Evolutionary conservation across 2,797 vertebrate species (phyloP).

Genomic region (Poeciliopsis turneri): DNA sequence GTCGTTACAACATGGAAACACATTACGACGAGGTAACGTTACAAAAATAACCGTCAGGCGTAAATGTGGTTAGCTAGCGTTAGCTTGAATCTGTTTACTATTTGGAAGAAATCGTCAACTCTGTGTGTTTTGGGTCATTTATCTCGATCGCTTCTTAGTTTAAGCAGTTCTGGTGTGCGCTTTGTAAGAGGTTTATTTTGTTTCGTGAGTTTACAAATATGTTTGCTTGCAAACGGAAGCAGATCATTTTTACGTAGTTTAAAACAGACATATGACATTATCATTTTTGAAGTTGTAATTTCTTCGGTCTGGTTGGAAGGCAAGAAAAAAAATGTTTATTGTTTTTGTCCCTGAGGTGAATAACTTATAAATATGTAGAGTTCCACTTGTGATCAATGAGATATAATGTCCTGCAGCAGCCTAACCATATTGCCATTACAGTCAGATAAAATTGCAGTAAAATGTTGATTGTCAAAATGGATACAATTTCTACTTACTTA

Average conservation of each 20-base stretch:
- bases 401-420: too few species aligned
- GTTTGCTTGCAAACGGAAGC: background rate
- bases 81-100: slow-evolving; percentile 42
- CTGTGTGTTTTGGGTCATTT: background rate
- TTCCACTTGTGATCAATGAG: background rate
- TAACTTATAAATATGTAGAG: background rate
- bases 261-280: background rate
- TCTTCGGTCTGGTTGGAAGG: background rate
- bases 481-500: too few species aligned
- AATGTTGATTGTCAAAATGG: too few species aligned
- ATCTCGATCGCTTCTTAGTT: background rate
- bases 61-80: slow-evolving; percentile 25
- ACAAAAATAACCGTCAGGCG: slow-evolving; percentile 15
- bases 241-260: background rate
- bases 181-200: background rate
- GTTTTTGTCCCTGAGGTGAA: background rate
- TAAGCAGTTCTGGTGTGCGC: background rate
- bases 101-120: background rate
- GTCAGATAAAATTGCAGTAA: too few species aligned
- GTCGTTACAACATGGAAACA: slow-evolving; percentile 68
- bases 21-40: slow-evolving; percentile 71
- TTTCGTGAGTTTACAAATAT: background rate
- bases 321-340: background rate
- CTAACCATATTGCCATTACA: too few species aligned
- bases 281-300: background rate